phyloP scores from a whole-genome alignment of 2,888 invertebrate genomes.

The Agriopis leucophaearia region DNA sequence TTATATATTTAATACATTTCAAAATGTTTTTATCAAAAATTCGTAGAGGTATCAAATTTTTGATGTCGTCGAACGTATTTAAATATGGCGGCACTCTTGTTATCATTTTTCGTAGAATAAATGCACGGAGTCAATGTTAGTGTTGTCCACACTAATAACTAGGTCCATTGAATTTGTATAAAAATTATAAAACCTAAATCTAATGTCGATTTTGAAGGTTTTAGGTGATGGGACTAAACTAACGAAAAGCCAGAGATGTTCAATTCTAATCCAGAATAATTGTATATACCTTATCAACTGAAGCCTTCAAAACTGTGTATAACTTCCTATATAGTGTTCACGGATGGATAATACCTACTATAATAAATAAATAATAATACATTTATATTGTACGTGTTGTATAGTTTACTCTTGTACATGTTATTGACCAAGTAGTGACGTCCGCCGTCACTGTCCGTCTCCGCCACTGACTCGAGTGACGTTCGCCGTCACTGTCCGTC shows the following conservation, averaged over 20 bases:
- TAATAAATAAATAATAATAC: conserved; percentile 1
- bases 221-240: background rate
- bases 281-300: background rate
- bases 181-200: background rate
- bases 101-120: background rate
- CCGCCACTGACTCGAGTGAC: conserved; percentile 23
- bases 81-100: background rate
- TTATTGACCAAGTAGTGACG: conserved; percentile 31
- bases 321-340: conserved; percentile 29
- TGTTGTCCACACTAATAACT: background rate
- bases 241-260: background rate
- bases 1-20: background rate
- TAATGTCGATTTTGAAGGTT: background rate
- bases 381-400: conserved; percentile 11
- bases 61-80: background rate
- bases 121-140: background rate
- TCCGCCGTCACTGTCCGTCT: conserved; percentile 4
- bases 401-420: conserved; percentile 21
- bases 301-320: conserved; percentile 2
- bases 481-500: too few relatives aligned
- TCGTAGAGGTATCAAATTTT: background rate
- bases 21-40: background rate
- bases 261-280: too few relatives aligned
- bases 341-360: conserved; percentile 14
- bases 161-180: conserved; percentile 10